phyloP scores from a whole-genome alignment of 2,888 invertebrate genomes.

The Ochropleura leucogaster region DNA sequence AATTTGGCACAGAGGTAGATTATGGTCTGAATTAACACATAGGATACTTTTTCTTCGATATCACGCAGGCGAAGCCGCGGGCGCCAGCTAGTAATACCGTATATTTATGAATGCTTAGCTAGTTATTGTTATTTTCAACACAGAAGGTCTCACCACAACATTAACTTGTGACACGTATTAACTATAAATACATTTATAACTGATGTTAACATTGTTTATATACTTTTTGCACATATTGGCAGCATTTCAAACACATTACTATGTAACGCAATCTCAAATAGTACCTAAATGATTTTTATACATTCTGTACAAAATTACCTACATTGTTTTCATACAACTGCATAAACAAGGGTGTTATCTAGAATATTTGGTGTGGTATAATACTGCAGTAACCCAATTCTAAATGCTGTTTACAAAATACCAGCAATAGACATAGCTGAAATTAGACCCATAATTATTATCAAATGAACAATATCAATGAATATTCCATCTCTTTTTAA shows the following conservation, averaged over 20 bases:
- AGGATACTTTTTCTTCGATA: too few relatives aligned
- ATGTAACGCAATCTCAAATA: conserved; percentile 24
- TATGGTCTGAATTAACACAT: too few relatives aligned
- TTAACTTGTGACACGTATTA: conserved; percentile 62
- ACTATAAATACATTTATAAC: conserved; percentile 51
- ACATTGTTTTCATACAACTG: neutral
- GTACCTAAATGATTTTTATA: conserved; percentile 1
- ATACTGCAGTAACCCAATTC: conserved; percentile 18
- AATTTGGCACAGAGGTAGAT: too few relatives aligned
- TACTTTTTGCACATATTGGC: conserved; percentile 62
- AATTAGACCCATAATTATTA: conserved; percentile 3
- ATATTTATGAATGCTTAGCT: neutral
- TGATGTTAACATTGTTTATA: conserved; percentile 55
- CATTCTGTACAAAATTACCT: neutral
- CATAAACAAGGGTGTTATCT: neutral
- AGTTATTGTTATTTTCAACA: conserved; percentile 34
- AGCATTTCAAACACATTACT: conserved; percentile 54
- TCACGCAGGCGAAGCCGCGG: too few relatives aligned
- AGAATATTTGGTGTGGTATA: conserved; percentile 9
- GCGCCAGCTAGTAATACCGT: too few relatives aligned
- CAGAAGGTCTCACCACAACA: conserved; percentile 25
- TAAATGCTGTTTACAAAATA: conserved; percentile 18
- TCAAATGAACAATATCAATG: conserved; percentile 8
- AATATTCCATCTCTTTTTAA: neutral
- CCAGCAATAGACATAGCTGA: conserved; percentile 22